Conservation (phyloP, 2,888 invertebrate species). For the Tromatobia lineatoria region DNA sequence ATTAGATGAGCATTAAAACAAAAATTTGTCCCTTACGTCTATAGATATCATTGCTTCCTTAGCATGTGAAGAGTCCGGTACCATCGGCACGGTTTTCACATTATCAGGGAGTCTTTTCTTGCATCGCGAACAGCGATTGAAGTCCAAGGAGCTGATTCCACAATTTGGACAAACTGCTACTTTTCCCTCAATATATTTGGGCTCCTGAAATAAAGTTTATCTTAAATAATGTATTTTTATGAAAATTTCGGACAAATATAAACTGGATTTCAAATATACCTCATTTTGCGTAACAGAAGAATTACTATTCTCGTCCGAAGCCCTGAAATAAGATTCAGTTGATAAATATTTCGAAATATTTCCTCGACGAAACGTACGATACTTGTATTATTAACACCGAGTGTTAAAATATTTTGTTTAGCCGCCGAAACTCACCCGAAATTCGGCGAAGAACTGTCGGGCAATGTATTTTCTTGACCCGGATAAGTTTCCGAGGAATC, state of each 20-base stretch:
- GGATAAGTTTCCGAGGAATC: constrained; percentile 65
- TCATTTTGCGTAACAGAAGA: constrained; percentile 74
- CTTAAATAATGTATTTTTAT: background rate
- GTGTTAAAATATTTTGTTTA: background rate
- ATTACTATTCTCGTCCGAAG: constrained; percentile 79
- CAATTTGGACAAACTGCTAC: constrained; percentile 93
- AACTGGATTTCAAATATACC: constrained; percentile 69
- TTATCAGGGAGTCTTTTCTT: constrained; percentile 90
- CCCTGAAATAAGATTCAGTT: constrained; percentile 66
- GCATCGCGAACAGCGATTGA: constrained; percentile 92
- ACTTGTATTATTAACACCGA: background rate
- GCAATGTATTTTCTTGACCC: constrained; percentile 50
- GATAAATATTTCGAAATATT: background rate
- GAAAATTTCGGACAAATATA: background rate
- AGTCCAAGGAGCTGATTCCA: constrained; percentile 92
- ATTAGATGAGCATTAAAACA: background rate
- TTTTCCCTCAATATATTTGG: constrained; percentile 90
- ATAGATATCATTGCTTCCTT: constrained; percentile 74
- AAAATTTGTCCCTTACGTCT: constrained; percentile 72
- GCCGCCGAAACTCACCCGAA: constrained; percentile 67
- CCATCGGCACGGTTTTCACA: constrained; percentile 87
- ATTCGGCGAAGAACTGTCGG: constrained; percentile 66
- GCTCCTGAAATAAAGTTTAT: constrained; percentile 80
- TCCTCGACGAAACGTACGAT: background rate
- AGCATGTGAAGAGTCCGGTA: constrained; percentile 70